Percentiles rank a stretch among this genome's conserved stretches.
Conservation (phyloP, 2,888 invertebrate genomes). For the Tryphoninae sp. region DNA sequence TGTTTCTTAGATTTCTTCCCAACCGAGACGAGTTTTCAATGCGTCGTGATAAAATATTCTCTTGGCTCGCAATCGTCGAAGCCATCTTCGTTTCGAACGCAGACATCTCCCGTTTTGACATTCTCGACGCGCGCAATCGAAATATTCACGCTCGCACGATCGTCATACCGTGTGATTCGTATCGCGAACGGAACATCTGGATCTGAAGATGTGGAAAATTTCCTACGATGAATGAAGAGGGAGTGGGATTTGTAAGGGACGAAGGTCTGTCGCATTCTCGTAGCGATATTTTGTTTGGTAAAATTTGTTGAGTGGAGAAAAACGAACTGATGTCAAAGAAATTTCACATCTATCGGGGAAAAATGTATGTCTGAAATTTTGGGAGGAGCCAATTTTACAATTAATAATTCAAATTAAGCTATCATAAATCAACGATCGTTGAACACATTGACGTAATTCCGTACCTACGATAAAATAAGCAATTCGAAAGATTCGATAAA, state of each 20-base stretch:
- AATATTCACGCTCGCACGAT: not conserved
- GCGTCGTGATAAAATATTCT: not conserved
- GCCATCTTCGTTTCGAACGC: not conserved
- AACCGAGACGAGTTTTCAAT: not conserved
- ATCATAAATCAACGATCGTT: not conserved
- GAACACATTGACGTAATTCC: not conserved
- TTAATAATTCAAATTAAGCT: not conserved
- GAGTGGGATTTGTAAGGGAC: not conserved
- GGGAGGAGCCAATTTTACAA: too few relatives aligned
- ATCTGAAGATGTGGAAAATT: constrained; percentile 7
- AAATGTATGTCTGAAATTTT: too few relatives aligned
- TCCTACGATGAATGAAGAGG: not conserved
- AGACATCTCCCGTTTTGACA: constrained; percentile 9
- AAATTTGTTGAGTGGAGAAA: too few relatives aligned
- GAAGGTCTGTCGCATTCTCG: not conserved
- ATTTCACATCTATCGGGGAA: too few relatives aligned
- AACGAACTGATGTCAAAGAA: too few relatives aligned
- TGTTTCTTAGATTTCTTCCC: too few relatives aligned
- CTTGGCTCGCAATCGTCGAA: not conserved
- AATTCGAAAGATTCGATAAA: not conserved
- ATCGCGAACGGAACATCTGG: constrained; percentile 8
- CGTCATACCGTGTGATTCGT: not conserved
- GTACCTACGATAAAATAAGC: not conserved
- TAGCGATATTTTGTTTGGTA: too few relatives aligned
- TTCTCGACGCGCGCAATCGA: not conserved